Evolutionary conservation across 2,888 invertebrate genomes (phyloP), one percentile per base, ranked within the genome.

Genomic region (Penaeus monodon): DNA sequence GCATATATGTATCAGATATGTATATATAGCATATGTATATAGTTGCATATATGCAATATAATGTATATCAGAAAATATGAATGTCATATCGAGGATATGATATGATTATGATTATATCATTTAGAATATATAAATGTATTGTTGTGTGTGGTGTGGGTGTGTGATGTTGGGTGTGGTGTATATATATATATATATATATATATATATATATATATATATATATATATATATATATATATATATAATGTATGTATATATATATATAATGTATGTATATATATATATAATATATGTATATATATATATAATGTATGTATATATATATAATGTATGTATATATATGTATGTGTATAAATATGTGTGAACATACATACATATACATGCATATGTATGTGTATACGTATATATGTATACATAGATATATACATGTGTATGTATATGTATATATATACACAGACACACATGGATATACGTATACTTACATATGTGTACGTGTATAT

Each of bases 201-300:
- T 76, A 76, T 76, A 76, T 33, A 76, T 33, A 76, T 33, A 76
- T 14, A 76, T 33, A 76, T 33, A 49, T 33, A 76, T 33, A 49
- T 33, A 49, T 33, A 76, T 33, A 76, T 33, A 76, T 76, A 76
- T 76, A 76, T 76, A 76, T 76, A 76, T 76, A 76, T 76, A 76
- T 76, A 76, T 76, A 76, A n/a, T n/a, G n/a, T 49, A 76, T 76
- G 49, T 76, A 76, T 76, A 76, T 76, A 49, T 49, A 76, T 76
- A 76, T 76, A 76, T 76, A 76, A 76, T 76, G 2, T 49, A 38
- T 76, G 20, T 76, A 38, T 49, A 38, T 76, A 38, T 76, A 14
- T 76, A 38, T 76, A 14, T 8, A 38, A 14, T 14, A 38, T 76
- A 38, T 76, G 20, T 76, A 17, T 38, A 14, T 76, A 17, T 76